A percentile compares a stretch with the other conserved stretches of the same genome.
phyloP scores from a whole-genome alignment of 2,888 invertebrate genomes.

The Muscina levida region DNA sequence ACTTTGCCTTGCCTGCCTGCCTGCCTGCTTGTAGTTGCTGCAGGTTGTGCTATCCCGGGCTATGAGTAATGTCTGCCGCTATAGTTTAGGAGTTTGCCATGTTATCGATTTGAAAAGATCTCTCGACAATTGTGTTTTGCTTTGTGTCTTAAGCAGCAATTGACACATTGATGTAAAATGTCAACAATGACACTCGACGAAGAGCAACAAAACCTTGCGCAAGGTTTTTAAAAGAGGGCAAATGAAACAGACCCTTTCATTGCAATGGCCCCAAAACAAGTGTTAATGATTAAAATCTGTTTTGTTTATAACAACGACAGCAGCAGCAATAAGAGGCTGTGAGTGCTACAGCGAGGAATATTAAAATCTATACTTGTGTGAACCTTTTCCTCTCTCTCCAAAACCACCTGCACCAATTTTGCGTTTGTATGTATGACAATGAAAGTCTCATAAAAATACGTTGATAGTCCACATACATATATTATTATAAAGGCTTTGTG shows the following conservation, averaged over 20 bases:
- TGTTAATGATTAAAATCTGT: conserved; percentile 65
- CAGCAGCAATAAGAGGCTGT: too few species aligned
- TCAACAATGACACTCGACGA: conserved; percentile 40
- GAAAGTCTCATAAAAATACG: conserved; percentile 30
- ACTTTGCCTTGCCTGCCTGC: background rate
- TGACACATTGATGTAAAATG: conserved; percentile 58
- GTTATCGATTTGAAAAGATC: conserved; percentile 50
- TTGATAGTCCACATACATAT: background rate
- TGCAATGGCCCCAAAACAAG: conserved; percentile 51
- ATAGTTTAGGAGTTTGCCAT: conserved; percentile 18
- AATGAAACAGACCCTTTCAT: conserved; percentile 30
- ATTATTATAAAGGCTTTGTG: conserved; percentile 29
- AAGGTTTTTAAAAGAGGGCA: background rate
- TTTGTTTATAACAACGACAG: too few species aligned
- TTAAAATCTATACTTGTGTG: conserved; percentile 7
- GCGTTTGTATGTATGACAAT: conserved; percentile 22
- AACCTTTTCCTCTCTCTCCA: background rate
- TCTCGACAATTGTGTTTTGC: background rate
- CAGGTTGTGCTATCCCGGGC: background rate
- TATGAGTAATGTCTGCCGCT: conserved; percentile 20
- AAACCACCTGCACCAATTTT: conserved; percentile 60
- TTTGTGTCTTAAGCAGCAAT: conserved; percentile 55
- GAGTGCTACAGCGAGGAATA: background rate
- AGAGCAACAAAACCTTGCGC: background rate
- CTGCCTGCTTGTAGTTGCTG: conserved; percentile 49